These are phyloP conservation scores for Dendrocopos noguchii DNA, from an alignment of 2,113 vertebrate genomes.

Conservation along the genomic window DNA sequence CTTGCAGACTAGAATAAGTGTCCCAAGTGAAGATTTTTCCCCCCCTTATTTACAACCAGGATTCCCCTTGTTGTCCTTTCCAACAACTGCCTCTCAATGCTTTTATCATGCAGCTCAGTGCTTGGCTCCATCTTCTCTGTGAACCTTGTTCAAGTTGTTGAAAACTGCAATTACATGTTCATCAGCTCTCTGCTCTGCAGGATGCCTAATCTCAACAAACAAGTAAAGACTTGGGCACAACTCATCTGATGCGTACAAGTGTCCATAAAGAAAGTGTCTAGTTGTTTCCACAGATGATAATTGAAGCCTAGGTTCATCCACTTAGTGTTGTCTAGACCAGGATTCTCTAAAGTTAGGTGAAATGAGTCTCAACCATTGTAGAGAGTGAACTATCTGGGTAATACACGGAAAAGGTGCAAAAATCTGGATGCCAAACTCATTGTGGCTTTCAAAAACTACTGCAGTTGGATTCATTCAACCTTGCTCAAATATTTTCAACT, in stretches of 20 bases:
- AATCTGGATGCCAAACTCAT: background rate
- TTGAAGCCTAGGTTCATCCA: background rate
- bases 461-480: background rate
- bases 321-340: background rate
- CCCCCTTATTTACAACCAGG: background rate
- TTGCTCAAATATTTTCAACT: background rate
- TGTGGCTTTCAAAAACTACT: background rate
- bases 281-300: background rate
- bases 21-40: background rate
- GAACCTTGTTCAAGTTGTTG: background rate
- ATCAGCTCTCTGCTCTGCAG: background rate
- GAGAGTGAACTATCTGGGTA: background rate
- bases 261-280: background rate
- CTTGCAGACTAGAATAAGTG: background rate
- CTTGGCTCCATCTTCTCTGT: background rate
- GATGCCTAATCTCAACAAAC: background rate
- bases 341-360: background rate
- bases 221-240: background rate
- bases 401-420: background rate
- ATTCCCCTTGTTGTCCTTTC: background rate
- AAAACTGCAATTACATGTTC: background rate
- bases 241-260: background rate
- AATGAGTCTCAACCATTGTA: background rate
- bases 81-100: background rate
- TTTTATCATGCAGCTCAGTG: background rate